Conservation (phyloP, 2,797 vertebrate genomes). For the Falco rusticolus region DNA sequence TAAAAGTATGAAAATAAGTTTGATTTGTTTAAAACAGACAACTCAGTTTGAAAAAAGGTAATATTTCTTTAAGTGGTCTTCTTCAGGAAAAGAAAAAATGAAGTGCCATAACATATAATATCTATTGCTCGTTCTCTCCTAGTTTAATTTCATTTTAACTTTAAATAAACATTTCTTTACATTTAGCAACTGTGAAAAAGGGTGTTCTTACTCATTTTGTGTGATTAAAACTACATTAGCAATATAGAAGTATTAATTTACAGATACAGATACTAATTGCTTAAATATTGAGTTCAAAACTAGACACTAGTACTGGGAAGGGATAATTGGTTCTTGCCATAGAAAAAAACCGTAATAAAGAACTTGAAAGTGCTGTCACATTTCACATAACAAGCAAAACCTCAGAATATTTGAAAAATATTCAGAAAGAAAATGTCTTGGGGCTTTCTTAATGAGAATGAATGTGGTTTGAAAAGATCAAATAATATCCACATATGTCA, state of each 20-base stretch:
- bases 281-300: constrained; percentile 82
- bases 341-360: constrained; percentile 84
- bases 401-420: constrained; percentile 84
- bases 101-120: constrained; percentile 50
- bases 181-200: constrained; percentile 59
- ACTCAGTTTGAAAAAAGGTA: constrained; percentile 60
- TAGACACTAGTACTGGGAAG: constrained; percentile 73
- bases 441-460: constrained; percentile 83
- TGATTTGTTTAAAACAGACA: constrained; percentile 63
- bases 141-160: constrained; percentile 67
- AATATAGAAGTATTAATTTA: constrained; percentile 83
- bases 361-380: constrained; percentile 88
- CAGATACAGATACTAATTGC: constrained; percentile 81
- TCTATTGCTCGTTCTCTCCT: constrained; percentile 1
- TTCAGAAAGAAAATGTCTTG: constrained; percentile 83
- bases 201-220: constrained; percentile 76
- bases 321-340: constrained; percentile 82
- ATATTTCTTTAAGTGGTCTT: constrained; percentile 52
- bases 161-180: constrained; percentile 76
- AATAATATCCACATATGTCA: constrained; percentile 83
- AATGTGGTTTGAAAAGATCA: constrained; percentile 87
- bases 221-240: constrained; percentile 80
- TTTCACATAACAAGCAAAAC: constrained; percentile 83
- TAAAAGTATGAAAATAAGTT: constrained; percentile 75
- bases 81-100: constrained; percentile 44